Base-by-base conservation (phyloP, 2,888 invertebrate genomes). In the Taenaris catops region DNA sequence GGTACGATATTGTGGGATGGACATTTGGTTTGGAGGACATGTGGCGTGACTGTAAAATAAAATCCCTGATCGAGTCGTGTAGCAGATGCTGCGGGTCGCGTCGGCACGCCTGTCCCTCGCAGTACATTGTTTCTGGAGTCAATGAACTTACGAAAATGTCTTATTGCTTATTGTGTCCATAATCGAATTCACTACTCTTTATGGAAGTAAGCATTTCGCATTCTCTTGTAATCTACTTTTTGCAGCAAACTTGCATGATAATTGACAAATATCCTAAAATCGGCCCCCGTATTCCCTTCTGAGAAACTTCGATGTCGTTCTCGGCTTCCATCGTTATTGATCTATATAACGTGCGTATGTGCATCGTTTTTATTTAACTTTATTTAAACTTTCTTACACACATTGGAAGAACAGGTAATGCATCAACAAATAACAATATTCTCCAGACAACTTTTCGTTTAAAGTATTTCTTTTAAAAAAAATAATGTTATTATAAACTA, bases 111-210 rank as follows among this genome's bases (percentile, higher is more conserved):
- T 41, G 46, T 53, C 57, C 56, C 55, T 63, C 67, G 67, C 63
- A 58, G 58, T 67, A 71, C 78, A 75, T 80, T 80, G 79, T 78
- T 74, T 69, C 67, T 65, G 56, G 59, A 75, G 83, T 86, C 84
- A 80, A 71, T 72, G 83, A 84, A 80, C 84, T 75, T 69, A 72
- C 83, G 55, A 83, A 86, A 84, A 83, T 72, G 70, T 61, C 74
- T 70, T 65, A 70, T 72, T 65, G 65, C 75, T 76, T 71, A 81
- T 78, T 81, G 76, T 80, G 71, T 53, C 81, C 83, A 81, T 80
- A 84, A 84, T 80, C 76, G 79, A 81, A 74, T 79, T 57, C 63
- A 51, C 68, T 63, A 58, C 76, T 80, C 65, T 75, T 72, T 78
- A 81, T 67, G 81, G 80, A 53, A 71, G 70, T 67, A 63, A 71